These are phyloP conservation scores for Chamaedrilus cognettii DNA, from an alignment of 2,888 invertebrate genomes.

Conservation along the genomic window DNA sequence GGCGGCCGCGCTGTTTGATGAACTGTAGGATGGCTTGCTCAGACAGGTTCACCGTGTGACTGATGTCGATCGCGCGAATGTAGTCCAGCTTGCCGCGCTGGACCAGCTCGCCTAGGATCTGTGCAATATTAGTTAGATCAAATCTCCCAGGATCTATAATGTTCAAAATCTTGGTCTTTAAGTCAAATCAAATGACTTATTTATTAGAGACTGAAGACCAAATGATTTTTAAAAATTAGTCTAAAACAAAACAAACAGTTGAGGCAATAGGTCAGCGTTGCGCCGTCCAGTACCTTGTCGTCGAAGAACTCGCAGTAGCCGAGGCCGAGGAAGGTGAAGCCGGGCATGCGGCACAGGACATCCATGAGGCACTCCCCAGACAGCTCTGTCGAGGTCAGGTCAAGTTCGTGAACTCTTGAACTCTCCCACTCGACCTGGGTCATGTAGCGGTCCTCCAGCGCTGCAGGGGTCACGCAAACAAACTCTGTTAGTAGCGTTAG, in stretches of 20 bases:
- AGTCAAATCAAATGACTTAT: no score
- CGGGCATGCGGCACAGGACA: slow-evolving; percentile 86
- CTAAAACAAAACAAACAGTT: not conserved
- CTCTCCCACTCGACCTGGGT: slow-evolving; percentile 99
- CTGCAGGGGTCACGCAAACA: slow-evolving; percentile 61
- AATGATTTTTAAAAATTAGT: not conserved
- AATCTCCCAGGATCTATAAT: no score
- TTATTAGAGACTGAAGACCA: no score
- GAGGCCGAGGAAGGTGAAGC: slow-evolving; percentile 80
- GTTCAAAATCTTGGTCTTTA: no score
- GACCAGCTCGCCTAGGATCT: slow-evolving; percentile 86
- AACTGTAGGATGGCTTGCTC: slow-evolving; percentile 93
- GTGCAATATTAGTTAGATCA: no score
- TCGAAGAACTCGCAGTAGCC: slow-evolving; percentile 98
- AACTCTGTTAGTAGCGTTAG: not conserved
- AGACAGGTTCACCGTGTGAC: slow-evolving; percentile 91
- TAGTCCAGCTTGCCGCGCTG: slow-evolving; percentile 77
- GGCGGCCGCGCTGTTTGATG: slow-evolving; percentile 83
- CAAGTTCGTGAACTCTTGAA: slow-evolving; percentile 86
- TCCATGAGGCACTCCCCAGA: slow-evolving; percentile 91
- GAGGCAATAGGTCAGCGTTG: not conserved
- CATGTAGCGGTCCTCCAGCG: slow-evolving; percentile 86
- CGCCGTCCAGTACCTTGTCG: slow-evolving; percentile 69
- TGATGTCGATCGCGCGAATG: slow-evolving; percentile 86
- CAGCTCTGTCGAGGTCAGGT: slow-evolving; percentile 89